Conservation (phyloP, 92 coral and sea anemone genomes). For the Plumapathes pennacea region DNA sequence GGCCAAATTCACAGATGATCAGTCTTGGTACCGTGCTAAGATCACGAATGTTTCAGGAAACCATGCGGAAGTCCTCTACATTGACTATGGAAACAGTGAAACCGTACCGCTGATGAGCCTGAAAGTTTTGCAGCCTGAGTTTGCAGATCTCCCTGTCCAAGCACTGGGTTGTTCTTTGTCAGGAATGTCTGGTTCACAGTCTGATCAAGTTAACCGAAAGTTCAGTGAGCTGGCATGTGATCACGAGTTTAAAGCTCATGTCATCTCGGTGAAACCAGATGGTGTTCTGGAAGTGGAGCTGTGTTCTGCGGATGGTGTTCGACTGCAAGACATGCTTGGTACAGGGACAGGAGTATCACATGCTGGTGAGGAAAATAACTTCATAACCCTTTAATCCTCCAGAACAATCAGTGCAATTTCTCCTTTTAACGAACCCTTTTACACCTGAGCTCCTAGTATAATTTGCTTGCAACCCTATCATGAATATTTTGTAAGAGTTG, state of each 20-base stretch:
- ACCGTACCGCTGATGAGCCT: slow-evolving; percentile 52
- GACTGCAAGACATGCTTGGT: neutral
- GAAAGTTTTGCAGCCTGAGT: slow-evolving; percentile 43
- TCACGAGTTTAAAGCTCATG: slow-evolving; percentile 52
- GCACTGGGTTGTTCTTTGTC: slow-evolving; percentile 49
- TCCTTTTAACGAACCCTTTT: too few relatives aligned
- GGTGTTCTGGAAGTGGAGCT: slow-evolving; percentile 45
- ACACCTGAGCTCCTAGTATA: too few relatives aligned
- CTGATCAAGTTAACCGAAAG: slow-evolving; percentile 9
- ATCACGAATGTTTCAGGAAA: slow-evolving; percentile 17
- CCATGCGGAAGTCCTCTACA: slow-evolving; percentile 52
- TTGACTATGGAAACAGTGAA: slow-evolving; percentile 92
- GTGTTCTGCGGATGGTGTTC: slow-evolving; percentile 25
- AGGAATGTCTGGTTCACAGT: slow-evolving; percentile 7
- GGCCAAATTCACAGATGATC: slow-evolving; percentile 67
- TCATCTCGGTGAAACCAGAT: slow-evolving; percentile 13
- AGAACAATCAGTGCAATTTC: too few relatives aligned
- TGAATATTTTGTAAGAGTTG: too few relatives aligned
- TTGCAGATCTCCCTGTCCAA: slow-evolving; percentile 68
- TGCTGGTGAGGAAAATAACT: too few relatives aligned
- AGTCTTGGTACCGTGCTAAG: slow-evolving; percentile 81
- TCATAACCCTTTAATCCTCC: too few relatives aligned
- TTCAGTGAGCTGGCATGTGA: slow-evolving; percentile 56
- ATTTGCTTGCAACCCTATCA: too few relatives aligned
- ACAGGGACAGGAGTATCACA: too few relatives aligned